Evolutionary conservation across 2,888 invertebrate genomes (phyloP), one percentile per base, ranked within the genome.

Genomic region (Cryptocheilus praepositus): DNA sequence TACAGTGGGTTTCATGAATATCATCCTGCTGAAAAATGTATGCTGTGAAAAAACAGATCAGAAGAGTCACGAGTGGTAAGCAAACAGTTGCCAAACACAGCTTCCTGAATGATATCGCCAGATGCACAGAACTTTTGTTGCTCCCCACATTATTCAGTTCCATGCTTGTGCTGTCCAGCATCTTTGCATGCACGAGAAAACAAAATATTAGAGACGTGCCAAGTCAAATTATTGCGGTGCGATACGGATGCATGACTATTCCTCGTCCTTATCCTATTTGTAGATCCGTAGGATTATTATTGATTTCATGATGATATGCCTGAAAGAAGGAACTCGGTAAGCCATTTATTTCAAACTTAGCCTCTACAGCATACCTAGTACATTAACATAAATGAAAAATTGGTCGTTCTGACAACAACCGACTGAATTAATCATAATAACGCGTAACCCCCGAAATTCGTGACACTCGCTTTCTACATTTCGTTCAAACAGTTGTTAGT

Each of bases 1-100:
- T 93, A 92, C 97, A 97, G 90, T 97, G 96, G 79, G 97, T 97
- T 91, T 97, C 97, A 87, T 97, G 97, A 85, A 97, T 95, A 89
- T 97, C 96, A 90, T 97, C 95, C 90, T 94, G 93, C 90, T 96
- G 96, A 90, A 96, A 97, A 88, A 96, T 93, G 88, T 95, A 94
- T 73, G 96, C 96, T 79, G 96, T 95, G 87, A 95, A 91, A 89
- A 97, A 96, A 90, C 97, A 97, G 89, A 95, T 92, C 85, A 96
- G 90, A 86, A 98, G 92, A 84, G 96, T 94, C 86, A 94, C 91
- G 86, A 96, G 91, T 75, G 97, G 97, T 90, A 97, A 92, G 86
- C 94, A 93, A 69, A 96, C 94, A 64, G 97, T 95, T 77, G 94
- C 91, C 80, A 95, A 90, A 89, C 96, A 96, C 83, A 97, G 92